These are phyloP conservation scores for Bufotes viridis DNA, from an alignment of 2,797 vertebrate genomes.

Conservation along the genomic window DNA sequence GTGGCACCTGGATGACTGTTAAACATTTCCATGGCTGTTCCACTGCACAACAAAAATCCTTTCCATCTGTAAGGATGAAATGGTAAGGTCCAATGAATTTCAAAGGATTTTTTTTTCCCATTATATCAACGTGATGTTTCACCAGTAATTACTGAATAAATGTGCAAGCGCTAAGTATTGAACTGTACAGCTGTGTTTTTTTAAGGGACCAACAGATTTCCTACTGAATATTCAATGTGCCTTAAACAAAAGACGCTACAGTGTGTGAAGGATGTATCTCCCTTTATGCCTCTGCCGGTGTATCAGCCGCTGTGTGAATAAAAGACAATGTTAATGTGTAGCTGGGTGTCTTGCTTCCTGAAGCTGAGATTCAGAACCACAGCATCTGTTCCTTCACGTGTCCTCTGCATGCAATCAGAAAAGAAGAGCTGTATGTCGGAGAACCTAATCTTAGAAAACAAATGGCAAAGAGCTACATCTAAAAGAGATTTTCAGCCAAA, in stretches of 20 bases:
- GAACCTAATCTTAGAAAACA: neutral
- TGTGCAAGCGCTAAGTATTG: conserved; percentile 27
- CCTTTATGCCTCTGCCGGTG: conserved; percentile 12
- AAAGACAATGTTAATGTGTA: conserved; percentile 36
- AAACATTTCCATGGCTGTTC: neutral
- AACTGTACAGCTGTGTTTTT: conserved; percentile 44
- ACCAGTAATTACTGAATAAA: conserved; percentile 38
- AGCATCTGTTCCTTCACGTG: conserved; percentile 44
- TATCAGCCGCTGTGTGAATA: conserved; percentile 20
- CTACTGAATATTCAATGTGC: conserved; percentile 37
- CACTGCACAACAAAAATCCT: conserved; percentile 21
- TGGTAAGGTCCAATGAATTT: conserved; percentile 15
- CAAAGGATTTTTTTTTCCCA: conserved; percentile 10
- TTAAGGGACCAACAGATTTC: conserved; percentile 33
- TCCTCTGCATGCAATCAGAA: conserved; percentile 13
- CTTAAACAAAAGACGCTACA: conserved; percentile 23
- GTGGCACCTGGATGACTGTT: neutral
- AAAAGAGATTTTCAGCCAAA: neutral
- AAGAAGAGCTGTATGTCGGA: conserved; percentile 1
- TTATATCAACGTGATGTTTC: conserved; percentile 15
- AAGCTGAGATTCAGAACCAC: neutral
- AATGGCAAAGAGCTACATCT: neutral
- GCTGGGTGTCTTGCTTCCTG: conserved; percentile 19
- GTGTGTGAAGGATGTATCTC: conserved; percentile 27
- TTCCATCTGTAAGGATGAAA: conserved; percentile 41